A percentile compares a stretch with the other conserved stretches of the same genome.
Conservation (phyloP, 2,113 vertebrate species). For the Myodes glareolus region DNA sequence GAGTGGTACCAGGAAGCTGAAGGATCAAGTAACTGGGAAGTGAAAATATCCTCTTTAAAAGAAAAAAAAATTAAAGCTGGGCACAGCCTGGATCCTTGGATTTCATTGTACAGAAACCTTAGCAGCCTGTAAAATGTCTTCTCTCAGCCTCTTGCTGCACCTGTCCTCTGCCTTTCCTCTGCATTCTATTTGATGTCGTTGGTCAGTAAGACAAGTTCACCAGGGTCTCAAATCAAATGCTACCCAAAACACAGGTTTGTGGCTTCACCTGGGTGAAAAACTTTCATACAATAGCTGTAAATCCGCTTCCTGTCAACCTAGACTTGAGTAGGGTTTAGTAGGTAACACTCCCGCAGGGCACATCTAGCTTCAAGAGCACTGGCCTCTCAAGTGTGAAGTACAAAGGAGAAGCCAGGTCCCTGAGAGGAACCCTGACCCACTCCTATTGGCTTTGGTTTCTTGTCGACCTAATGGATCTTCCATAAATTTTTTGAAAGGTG, state of each 20-base stretch:
- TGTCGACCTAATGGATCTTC: constrained; percentile 21
- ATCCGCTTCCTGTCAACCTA: not conserved
- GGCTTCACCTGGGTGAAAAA: not conserved
- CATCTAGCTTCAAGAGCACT: not conserved
- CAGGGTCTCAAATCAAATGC: not conserved
- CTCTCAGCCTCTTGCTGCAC: not conserved
- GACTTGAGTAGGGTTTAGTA: not conserved
- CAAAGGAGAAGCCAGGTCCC: not conserved
- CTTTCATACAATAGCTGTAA: not conserved
- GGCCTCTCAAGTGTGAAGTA: not conserved
- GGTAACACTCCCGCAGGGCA: not conserved
- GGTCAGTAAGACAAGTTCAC: not conserved
- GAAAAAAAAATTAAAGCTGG: not conserved
- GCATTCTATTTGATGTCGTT: not conserved
- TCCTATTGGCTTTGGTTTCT: not conserved
- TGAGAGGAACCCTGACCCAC: not conserved
- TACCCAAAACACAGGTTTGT: not conserved
- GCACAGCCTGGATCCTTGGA: not conserved
- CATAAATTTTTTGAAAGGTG: constrained; percentile 2
- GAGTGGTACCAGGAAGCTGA: not conserved
- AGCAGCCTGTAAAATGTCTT: not conserved
- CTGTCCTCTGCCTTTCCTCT: not conserved
- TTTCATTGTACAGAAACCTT: not conserved
- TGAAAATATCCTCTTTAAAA: not conserved
- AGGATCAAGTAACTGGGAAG: not conserved